Evolutionary conservation across 2,888 invertebrate genomes (phyloP).

Genomic region (Zaprionus lineosus): DNA sequence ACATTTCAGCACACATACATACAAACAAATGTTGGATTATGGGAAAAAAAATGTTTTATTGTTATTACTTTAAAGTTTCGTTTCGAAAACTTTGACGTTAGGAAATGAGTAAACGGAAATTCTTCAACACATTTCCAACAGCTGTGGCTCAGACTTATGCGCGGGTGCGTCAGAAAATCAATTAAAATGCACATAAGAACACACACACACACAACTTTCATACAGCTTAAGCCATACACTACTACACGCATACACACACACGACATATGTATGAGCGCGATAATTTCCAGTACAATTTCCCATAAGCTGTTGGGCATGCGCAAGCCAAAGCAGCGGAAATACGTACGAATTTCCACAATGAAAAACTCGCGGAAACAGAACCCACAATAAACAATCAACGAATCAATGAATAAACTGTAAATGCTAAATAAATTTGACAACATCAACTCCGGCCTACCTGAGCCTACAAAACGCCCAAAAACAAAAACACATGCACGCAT

Average conservation of each 20-base stretch:
- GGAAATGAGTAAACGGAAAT: constrained; percentile 21
- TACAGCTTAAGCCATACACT: too few species aligned
- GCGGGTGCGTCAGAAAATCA: constrained; percentile 45
- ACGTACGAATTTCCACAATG: constrained; percentile 59
- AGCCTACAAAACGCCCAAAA: constrained; percentile 34
- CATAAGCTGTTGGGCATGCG: constrained; percentile 67
- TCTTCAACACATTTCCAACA: constrained; percentile 57
- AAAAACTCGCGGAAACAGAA: constrained; percentile 47
- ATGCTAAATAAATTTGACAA: constrained; percentile 39
- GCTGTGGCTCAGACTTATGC: constrained; percentile 40
- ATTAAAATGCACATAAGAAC: constrained; percentile 39
- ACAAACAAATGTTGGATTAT: neutral
- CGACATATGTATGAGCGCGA: neutral
- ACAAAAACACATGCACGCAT: constrained; percentile 4
- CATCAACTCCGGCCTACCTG: constrained; percentile 35
- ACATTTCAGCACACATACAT: too few species aligned
- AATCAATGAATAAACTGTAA: too few species aligned
- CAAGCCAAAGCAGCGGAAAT: constrained; percentile 42
- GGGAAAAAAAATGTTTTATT: too few species aligned
- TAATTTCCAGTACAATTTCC: constrained; percentile 64
- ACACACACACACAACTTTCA: neutral
- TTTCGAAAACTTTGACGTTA: neutral
- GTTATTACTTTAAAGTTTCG: neutral
- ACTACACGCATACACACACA: neutral
- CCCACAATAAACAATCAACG: constrained; percentile 52